These are phyloP conservation scores for Cylloceria caligata DNA, from an alignment of 2,888 invertebrate genomes.

Conservation along the genomic window DNA sequence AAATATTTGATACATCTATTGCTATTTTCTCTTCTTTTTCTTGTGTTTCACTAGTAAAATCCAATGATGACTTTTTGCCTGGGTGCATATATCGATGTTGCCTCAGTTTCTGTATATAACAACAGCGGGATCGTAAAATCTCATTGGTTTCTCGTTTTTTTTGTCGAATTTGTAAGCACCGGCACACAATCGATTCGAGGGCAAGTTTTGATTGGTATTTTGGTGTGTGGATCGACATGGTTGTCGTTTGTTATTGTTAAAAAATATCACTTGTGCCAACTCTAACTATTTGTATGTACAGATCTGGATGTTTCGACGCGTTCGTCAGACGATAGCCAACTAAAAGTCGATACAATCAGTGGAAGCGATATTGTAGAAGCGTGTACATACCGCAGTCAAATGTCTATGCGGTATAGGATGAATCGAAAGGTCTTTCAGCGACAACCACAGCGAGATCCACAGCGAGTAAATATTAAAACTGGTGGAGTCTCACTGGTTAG, in stretches of 20 bases:
- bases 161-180: background rate
- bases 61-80: no score
- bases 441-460: no score
- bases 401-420: conserved; percentile 1
- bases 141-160: background rate
- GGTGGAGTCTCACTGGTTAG: conserved; percentile 5
- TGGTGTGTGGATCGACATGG: background rate
- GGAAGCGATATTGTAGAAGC: conserved; percentile 8
- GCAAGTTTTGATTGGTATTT: conserved; percentile 16
- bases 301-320: conserved; percentile 9
- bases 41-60: no score
- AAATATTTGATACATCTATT: no score
- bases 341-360: conserved; percentile 16
- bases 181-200: conserved; percentile 7
- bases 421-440: background rate
- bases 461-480: conserved; percentile 23
- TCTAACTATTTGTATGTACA: conserved; percentile 4
- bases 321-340: conserved; percentile 35
- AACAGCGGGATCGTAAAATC: background rate
- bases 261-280: background rate
- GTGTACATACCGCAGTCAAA: conserved; percentile 9
- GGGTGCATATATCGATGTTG: background rate
- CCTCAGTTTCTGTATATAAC: background rate
- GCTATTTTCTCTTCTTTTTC: no score
- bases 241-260: conserved; percentile 9